phyloP scores from a whole-genome alignment of 2,888 invertebrate species.

The Heteromyza rotundicornis region DNA sequence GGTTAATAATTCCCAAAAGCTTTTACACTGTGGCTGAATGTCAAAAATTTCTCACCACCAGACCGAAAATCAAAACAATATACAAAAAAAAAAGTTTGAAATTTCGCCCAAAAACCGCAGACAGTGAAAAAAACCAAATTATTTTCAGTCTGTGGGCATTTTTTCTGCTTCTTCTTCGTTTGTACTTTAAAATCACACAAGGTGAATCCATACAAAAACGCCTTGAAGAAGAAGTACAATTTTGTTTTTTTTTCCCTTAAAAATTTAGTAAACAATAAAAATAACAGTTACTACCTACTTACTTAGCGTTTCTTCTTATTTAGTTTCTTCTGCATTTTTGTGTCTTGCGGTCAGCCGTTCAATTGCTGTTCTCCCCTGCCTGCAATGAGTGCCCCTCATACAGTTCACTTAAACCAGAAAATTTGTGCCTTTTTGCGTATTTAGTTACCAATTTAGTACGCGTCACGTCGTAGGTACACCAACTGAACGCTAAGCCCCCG shows the following conservation, averaged over 20 bases:
- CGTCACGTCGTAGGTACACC: constrained; percentile 21
- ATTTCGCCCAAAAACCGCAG: constrained; percentile 3
- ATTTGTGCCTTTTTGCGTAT: constrained; percentile 51
- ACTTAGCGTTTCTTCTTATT: background rate
- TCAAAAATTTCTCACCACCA: background rate
- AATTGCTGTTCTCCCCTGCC: background rate
- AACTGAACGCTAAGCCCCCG: background rate
- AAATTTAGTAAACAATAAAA: constrained; percentile 51
- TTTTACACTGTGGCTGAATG: background rate
- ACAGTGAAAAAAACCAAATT: background rate
- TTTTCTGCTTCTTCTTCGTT: background rate
- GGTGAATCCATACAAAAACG: background rate
- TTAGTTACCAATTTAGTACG: constrained; percentile 53
- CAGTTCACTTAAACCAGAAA: constrained; percentile 51
- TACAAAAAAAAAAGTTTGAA: background rate
- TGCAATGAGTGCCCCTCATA: constrained; percentile 22
- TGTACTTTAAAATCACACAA: background rate
- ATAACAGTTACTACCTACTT: constrained; percentile 44
- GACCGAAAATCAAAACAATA: too few species aligned
- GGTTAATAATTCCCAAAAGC: too few species aligned
- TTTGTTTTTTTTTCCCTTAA: background rate
- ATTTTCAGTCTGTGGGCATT: too few species aligned
- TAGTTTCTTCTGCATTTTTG: background rate
- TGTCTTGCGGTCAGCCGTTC: constrained; percentile 9
- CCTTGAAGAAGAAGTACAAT: background rate